Conservation (phyloP, 1,140 invertebrate genomes). For the Scaptomyza pallida region DNA sequence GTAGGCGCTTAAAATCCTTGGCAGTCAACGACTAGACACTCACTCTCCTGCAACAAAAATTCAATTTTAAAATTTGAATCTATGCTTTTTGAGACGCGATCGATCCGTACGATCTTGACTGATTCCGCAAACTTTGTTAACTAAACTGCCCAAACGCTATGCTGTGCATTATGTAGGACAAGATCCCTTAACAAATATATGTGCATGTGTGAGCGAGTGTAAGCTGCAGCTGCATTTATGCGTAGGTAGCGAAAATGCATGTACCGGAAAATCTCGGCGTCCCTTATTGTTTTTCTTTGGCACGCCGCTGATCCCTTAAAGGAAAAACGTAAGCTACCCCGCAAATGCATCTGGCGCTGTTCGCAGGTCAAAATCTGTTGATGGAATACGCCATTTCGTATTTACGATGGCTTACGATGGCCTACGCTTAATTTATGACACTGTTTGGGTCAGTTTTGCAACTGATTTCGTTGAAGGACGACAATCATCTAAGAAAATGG, state of each 20-base stretch:
- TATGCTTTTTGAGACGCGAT: slow-evolving; percentile 24
- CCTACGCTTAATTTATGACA: slow-evolving; percentile 25
- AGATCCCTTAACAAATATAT: slow-evolving; percentile 16
- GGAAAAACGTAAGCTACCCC: slow-evolving; percentile 51
- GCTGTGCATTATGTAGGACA: slow-evolving; percentile 68
- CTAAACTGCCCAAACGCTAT: slow-evolving; percentile 55
- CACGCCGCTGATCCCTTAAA: slow-evolving; percentile 54
- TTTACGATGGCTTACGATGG: slow-evolving; percentile 17
- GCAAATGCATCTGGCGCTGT: slow-evolving; percentile 44
- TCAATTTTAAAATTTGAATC: neutral
- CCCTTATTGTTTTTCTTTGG: slow-evolving; percentile 30
- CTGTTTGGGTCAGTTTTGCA: slow-evolving; percentile 3
- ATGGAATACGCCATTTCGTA: slow-evolving; percentile 26
- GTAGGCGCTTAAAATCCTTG: slow-evolving; percentile 29
- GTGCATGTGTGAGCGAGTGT: neutral
- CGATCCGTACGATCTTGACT: slow-evolving; percentile 44
- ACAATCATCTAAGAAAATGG: slow-evolving; percentile 30
- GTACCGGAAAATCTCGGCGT: slow-evolving; percentile 40
- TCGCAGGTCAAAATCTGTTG: slow-evolving; percentile 65
- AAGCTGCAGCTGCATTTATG: slow-evolving; percentile 41
- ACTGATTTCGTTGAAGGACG: slow-evolving; percentile 13
- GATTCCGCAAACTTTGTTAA: slow-evolving; percentile 57
- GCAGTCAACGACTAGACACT: slow-evolving; percentile 62
- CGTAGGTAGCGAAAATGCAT: slow-evolving; percentile 44
- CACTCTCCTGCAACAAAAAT: slow-evolving; percentile 48